Conservation (phyloP, 1,140 invertebrate species). For the Steinernema khuongi region DNA sequence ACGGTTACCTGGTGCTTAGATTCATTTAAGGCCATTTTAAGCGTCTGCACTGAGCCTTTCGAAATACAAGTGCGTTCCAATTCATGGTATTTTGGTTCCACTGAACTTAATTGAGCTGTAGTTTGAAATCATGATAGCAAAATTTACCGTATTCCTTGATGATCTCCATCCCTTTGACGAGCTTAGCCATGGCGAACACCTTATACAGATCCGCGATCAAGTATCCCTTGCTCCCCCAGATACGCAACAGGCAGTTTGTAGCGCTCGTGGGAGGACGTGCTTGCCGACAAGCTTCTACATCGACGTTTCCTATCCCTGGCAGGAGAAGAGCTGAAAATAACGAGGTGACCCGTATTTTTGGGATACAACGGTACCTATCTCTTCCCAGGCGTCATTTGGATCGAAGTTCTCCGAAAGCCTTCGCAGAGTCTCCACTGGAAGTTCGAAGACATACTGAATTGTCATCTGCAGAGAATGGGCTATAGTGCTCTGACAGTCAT, state of each 20-base stretch:
- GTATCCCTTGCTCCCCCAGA: conserved; percentile 76
- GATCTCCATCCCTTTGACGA: conserved; percentile 69
- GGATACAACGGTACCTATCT: conserved; percentile 63
- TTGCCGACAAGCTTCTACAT: conserved; percentile 63
- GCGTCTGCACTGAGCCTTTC: conserved; percentile 10
- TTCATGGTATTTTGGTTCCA: conserved; percentile 65
- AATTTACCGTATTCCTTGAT: conserved; percentile 65
- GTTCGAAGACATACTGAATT: neutral
- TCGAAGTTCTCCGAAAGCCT: conserved; percentile 71
- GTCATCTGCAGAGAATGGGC: neutral
- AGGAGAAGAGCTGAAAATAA: conserved; percentile 55
- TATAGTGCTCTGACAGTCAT: neutral
- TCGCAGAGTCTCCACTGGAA: conserved; percentile 6
- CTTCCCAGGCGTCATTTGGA: conserved; percentile 72
- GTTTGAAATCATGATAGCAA: conserved; percentile 20
- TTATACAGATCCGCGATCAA: conserved; percentile 72
- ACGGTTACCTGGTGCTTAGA: neutral
- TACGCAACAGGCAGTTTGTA: conserved; percentile 69
- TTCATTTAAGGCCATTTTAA: conserved; percentile 37
- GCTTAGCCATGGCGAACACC: conserved; percentile 68
- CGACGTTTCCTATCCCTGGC: conserved; percentile 54
- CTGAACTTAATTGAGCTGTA: conserved; percentile 50
- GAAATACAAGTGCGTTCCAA: conserved; percentile 58
- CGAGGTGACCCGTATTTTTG: conserved; percentile 14
- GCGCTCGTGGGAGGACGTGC: conserved; percentile 65